A percentile compares a stretch with the other conserved stretches of the same genome.
phyloP scores from a whole-genome alignment of 1,140 invertebrate genomes.

The Drosophila arawakana region DNA sequence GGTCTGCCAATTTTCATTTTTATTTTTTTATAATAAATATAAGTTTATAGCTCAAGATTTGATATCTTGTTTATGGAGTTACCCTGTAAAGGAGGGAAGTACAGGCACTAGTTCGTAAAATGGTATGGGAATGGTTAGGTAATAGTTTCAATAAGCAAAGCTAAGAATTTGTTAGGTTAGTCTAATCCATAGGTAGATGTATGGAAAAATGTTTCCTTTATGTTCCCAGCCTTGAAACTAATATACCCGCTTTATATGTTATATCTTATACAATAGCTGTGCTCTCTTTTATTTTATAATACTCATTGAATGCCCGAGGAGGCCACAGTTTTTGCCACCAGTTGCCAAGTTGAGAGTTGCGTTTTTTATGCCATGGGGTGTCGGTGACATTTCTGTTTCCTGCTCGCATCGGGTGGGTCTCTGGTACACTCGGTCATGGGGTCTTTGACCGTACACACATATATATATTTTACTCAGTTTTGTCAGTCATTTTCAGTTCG shows the following conservation, averaged over 20 bases:
- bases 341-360: slow-evolving; percentile 52
- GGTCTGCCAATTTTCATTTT: slow-evolving; percentile 26
- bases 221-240: not conserved
- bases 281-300: slow-evolving; percentile 1
- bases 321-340: slow-evolving; percentile 24
- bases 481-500: not conserved
- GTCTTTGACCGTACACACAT: slow-evolving; percentile 67
- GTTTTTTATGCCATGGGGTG: slow-evolving; percentile 33
- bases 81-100: slow-evolving; percentile 7
- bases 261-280: not conserved
- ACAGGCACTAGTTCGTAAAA: too few relatives aligned
- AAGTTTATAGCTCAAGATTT: slow-evolving; percentile 14
- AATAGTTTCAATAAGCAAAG: too few relatives aligned
- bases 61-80: slow-evolving; percentile 4
- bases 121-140: too few relatives aligned
- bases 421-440: slow-evolving; percentile 77
- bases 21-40: slow-evolving; percentile 14
- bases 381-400: slow-evolving; percentile 33
- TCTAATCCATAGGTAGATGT: not conserved
- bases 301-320: slow-evolving; percentile 32
- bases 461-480: not conserved
- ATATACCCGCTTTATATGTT: not conserved
- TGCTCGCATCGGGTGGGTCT: slow-evolving; percentile 31
- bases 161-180: too few relatives aligned
- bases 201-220: not conserved